Conservation (phyloP, 2,888 invertebrate species). For the Cyclophora punctaria region DNA sequence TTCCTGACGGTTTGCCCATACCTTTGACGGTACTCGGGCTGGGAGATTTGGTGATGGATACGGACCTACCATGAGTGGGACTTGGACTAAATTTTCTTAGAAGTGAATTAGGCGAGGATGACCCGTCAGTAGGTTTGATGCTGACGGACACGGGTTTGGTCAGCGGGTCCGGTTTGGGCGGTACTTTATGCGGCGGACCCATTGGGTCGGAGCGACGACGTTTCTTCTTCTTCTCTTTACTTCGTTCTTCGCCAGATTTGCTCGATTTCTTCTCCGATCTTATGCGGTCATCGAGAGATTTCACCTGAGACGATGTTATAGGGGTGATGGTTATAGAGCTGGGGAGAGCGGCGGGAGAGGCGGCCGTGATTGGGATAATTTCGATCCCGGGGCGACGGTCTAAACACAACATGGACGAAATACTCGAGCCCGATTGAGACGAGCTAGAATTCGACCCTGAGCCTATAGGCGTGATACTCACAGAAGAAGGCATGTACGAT, state of each 20-base stretch:
- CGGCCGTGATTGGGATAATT: conserved; percentile 85
- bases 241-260: conserved; percentile 60
- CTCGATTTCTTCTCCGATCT: conserved; percentile 66
- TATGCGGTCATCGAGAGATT: conserved; percentile 61
- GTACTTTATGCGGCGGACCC: conserved; percentile 89
- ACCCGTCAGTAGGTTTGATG: conserved; percentile 80
- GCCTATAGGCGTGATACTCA: conserved; percentile 69
- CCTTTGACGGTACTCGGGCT: conserved; percentile 63
- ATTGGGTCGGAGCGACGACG: conserved; percentile 84
- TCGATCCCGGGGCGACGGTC: conserved; percentile 87
- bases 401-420: conserved; percentile 77
- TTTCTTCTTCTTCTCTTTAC: conserved; percentile 83
- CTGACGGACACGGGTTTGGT: conserved; percentile 83
- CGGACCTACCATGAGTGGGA: conserved; percentile 79
- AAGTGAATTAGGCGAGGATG: conserved; percentile 80
- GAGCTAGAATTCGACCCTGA: conserved; percentile 70
- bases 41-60: conserved; percentile 78
- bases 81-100: conserved; percentile 83
- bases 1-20: conserved; percentile 63
- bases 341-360: conserved; percentile 78
- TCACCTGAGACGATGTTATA: conserved; percentile 77
- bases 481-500: conserved; percentile 69
- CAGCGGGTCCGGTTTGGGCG: conserved; percentile 81
- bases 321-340: conserved; percentile 92
- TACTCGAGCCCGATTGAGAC: conserved; percentile 67